Conservation (phyloP, 2,888 invertebrate genomes). For the Calameuta pallipes region DNA sequence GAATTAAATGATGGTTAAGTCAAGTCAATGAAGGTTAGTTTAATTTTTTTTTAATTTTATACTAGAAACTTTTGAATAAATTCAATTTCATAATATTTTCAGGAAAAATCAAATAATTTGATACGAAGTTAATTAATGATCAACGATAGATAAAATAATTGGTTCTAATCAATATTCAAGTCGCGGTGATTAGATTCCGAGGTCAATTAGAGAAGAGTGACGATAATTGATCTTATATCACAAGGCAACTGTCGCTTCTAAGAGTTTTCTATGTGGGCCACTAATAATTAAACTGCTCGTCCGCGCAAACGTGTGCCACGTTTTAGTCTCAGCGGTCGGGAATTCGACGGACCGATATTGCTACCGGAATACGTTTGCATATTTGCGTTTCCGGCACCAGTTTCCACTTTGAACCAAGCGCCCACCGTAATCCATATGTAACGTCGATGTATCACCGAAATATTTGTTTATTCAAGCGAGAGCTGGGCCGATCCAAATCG, state of each 20-base stretch:
- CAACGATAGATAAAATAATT: not conserved
- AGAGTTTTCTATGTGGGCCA: not conserved
- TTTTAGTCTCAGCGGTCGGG: not conserved
- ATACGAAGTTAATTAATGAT: not conserved
- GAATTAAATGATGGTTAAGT: not conserved
- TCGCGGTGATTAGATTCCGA: not conserved
- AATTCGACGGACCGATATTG: not conserved
- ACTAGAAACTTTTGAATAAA: not conserved
- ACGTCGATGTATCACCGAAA: conserved; percentile 5
- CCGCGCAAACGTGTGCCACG: not conserved
- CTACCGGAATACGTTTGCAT: not conserved
- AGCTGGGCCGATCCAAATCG: not conserved
- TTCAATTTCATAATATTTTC: not conserved
- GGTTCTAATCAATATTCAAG: not conserved
- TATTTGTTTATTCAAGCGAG: conserved; percentile 8
- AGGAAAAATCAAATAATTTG: not conserved
- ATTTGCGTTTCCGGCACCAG: conserved; percentile 4
- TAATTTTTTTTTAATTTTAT: too few relatives aligned
- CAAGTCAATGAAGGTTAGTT: not conserved
- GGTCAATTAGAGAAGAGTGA: not conserved
- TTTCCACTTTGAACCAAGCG: not conserved
- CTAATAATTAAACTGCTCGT: not conserved
- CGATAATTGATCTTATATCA: not conserved
- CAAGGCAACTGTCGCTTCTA: not conserved
- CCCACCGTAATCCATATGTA: not conserved